phyloP scores from a whole-genome alignment of 2,888 invertebrate species.

The Eupeodes luniger region DNA sequence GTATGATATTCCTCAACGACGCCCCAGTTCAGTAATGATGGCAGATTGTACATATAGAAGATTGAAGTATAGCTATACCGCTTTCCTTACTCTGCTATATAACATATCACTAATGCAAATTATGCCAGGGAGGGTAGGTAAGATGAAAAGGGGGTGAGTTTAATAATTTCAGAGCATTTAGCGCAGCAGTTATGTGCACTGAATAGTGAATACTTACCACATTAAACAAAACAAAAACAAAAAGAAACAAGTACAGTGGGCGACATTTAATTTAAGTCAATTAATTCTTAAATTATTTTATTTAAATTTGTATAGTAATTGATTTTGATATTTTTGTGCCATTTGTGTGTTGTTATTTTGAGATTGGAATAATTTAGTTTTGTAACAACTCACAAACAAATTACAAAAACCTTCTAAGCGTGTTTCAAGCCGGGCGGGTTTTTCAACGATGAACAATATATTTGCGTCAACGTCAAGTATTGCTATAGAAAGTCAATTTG shows the following conservation, averaged over 20 bases:
- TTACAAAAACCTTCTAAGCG: too few relatives aligned
- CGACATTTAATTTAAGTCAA: slow-evolving; percentile 42
- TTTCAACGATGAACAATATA: too few relatives aligned
- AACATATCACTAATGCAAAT: slow-evolving; percentile 35
- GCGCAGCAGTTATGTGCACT: slow-evolving; percentile 51
- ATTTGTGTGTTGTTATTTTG: not conserved
- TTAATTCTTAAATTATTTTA: not conserved
- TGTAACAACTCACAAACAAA: not conserved
- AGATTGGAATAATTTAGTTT: not conserved
- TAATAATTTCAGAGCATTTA: slow-evolving; percentile 70
- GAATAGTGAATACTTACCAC: slow-evolving; percentile 29
- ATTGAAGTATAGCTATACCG: not conserved
- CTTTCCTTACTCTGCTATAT: not conserved
- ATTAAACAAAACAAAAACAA: too few relatives aligned
- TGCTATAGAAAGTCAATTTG: too few relatives aligned
- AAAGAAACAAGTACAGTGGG: slow-evolving; percentile 16
- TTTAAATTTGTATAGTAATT: not conserved
- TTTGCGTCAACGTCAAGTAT: too few relatives aligned
- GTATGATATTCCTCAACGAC: not conserved
- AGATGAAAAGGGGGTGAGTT: slow-evolving; percentile 34
- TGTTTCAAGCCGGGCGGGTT: too few relatives aligned
- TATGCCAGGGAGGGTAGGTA: not conserved
- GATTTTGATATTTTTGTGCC: not conserved
- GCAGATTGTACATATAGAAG: slow-evolving; percentile 32
- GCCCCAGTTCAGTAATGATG: slow-evolving; percentile 25